These are phyloP conservation scores for Epinephelus cyanopodus DNA, from an alignment of 2,113 vertebrate genomes.

Conservation along the genomic window DNA sequence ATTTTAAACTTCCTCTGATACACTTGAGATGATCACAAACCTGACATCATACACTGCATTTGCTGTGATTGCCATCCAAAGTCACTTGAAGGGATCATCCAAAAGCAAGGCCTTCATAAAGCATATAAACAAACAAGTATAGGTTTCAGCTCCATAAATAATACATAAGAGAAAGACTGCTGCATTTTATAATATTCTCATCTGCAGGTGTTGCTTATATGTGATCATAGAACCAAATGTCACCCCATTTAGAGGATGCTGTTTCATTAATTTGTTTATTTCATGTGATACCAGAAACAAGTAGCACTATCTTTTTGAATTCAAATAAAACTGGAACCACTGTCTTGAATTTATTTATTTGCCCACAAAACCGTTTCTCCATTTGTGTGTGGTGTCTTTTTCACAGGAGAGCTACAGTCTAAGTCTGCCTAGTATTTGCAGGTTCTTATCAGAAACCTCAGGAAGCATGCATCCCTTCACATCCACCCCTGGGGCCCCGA, in stretches of 20 bases:
- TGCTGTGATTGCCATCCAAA: conserved; percentile 40
- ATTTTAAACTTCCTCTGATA: conserved; percentile 38
- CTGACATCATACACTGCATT: conserved; percentile 20
- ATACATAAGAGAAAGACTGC: neutral
- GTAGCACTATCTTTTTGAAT: neutral
- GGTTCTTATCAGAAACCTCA: conserved; percentile 43
- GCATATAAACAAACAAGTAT: conserved; percentile 13
- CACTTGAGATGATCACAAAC: conserved; percentile 52
- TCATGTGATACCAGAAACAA: conserved; percentile 18
- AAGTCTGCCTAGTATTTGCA: conserved; percentile 14
- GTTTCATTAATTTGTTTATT: conserved; percentile 6
- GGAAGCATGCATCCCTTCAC: conserved; percentile 43
- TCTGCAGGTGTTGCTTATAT: neutral
- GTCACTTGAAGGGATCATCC: conserved; percentile 25
- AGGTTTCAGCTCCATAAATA: neutral
- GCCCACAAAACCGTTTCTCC: neutral
- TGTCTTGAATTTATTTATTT: neutral
- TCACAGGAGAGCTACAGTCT: conserved; percentile 6
- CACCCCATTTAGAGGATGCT: neutral
- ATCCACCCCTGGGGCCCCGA: neutral
- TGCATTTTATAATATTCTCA: neutral
- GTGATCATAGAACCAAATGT: neutral
- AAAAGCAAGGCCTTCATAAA: conserved; percentile 39
- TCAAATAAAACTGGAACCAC: neutral
- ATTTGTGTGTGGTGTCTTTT: neutral